Conservation (phyloP, 2,888 invertebrate genomes). For the Nezara viridula region DNA sequence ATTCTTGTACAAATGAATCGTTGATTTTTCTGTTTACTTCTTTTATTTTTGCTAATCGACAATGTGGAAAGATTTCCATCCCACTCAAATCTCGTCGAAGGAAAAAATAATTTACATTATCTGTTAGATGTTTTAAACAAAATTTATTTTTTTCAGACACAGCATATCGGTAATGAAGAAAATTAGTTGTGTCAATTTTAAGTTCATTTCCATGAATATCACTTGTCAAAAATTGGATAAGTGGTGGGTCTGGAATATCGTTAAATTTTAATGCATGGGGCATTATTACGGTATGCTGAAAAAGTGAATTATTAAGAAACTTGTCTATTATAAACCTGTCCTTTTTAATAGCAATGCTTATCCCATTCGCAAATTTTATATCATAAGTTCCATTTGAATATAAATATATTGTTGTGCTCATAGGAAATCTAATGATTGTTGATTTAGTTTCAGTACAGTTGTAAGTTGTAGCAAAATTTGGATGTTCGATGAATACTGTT, state of each 20-base stretch:
- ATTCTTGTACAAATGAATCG: slow-evolving; percentile 29
- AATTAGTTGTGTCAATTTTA: slow-evolving; percentile 47
- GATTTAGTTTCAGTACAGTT: slow-evolving; percentile 21
- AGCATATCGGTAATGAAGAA: slow-evolving; percentile 53
- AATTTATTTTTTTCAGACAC: slow-evolving; percentile 45
- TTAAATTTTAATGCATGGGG: slow-evolving; percentile 53
- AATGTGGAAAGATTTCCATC: slow-evolving; percentile 55
- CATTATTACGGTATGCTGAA: slow-evolving; percentile 48
- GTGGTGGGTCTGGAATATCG: slow-evolving; percentile 39
- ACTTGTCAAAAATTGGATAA: slow-evolving; percentile 40
- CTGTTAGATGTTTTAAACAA: slow-evolving; percentile 48
- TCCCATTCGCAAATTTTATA: slow-evolving; percentile 23
- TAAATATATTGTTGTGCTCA: slow-evolving; percentile 21
- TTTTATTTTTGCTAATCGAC: not conserved
- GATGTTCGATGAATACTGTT: slow-evolving; percentile 39
- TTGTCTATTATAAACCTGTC: slow-evolving; percentile 53
- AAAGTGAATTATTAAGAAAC: slow-evolving; percentile 32
- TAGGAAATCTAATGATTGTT: slow-evolving; percentile 24
- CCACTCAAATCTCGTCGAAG: slow-evolving; percentile 49
- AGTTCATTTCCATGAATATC: slow-evolving; percentile 58
- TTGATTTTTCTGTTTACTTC: not conserved
- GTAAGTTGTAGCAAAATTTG: slow-evolving; percentile 36
- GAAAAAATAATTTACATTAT: slow-evolving; percentile 33
- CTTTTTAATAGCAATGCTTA: slow-evolving; percentile 1
- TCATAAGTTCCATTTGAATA: slow-evolving; percentile 43